Evolutionary conservation across 2,113 vertebrate species (phyloP).

Genomic region (Paradoxurus hermaphroditus): DNA sequence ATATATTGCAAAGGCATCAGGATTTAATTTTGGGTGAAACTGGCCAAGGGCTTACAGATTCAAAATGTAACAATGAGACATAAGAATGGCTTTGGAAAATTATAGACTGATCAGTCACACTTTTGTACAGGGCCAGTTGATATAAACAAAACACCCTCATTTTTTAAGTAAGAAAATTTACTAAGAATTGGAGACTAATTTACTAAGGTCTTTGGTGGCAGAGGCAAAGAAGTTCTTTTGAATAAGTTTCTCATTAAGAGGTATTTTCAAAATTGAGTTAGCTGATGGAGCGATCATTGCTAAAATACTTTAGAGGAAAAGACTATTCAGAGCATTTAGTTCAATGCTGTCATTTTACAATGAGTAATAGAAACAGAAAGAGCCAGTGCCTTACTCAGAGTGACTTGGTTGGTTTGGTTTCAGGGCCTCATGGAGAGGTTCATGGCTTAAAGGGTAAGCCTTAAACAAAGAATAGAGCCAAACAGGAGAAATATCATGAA

Average conservation of each 20-base stretch:
- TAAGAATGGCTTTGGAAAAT: slow-evolving; percentile 40
- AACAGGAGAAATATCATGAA: background rate
- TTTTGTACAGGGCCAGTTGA: background rate
- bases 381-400: background rate
- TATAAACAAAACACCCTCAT: background rate
- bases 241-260: slow-evolving; percentile 34
- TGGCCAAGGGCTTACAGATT: slow-evolving; percentile 27
- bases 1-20: background rate
- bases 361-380: background rate
- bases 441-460: background rate
- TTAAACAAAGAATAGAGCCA: background rate
- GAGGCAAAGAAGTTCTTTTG: background rate
- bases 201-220: background rate
- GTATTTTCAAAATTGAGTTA: background rate
- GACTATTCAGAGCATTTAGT: background rate
- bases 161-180: slow-evolving; percentile 40
- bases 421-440: background rate
- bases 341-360: background rate
- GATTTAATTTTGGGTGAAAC: slow-evolving; percentile 33
- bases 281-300: background rate
- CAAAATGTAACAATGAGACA: slow-evolving; percentile 41
- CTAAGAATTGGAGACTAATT: background rate
- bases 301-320: background rate
- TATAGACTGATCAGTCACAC: background rate
- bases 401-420: background rate